Percentiles rank a stretch among this genome's conserved stretches.
Conservation (phyloP, 1,140 invertebrate species). For the Trichoplusia ni region DNA sequence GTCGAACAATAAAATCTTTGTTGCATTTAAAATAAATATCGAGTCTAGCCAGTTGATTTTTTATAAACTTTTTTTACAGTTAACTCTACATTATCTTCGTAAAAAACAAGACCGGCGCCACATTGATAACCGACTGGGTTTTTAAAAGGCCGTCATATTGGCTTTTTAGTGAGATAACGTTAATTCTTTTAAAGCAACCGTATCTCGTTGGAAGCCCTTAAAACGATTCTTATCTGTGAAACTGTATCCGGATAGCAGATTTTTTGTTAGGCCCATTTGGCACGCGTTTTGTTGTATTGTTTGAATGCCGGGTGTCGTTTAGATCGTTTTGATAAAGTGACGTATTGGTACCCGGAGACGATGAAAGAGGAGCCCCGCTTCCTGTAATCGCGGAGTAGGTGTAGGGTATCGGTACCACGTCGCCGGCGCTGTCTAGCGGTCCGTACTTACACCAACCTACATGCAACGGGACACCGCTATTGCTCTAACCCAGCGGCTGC, state of each 20-base stretch:
- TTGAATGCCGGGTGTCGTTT: constrained; percentile 23
- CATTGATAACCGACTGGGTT: constrained; percentile 48
- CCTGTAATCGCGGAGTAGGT: constrained; percentile 36
- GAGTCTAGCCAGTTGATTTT: constrained; percentile 3
- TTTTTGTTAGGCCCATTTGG: constrained; percentile 54
- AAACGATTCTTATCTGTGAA: constrained; percentile 53
- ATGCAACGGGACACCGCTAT: constrained; percentile 46
- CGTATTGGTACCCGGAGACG: constrained; percentile 19
- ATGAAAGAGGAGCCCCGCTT: constrained; percentile 47
- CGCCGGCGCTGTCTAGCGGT: constrained; percentile 34
- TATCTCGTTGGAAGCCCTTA: constrained; percentile 58
- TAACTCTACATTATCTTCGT: constrained; percentile 42
- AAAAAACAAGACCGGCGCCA: constrained; percentile 67
- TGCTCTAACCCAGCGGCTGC: constrained; percentile 42
- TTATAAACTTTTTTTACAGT: constrained; percentile 33
- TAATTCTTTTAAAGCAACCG: constrained; percentile 50
- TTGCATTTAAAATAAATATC: constrained; percentile 13
- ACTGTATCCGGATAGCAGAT: constrained; percentile 45
- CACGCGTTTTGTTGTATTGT: constrained; percentile 54
- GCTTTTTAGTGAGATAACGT: constrained; percentile 63
- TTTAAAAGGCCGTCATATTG: constrained; percentile 57
- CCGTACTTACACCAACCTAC: constrained; percentile 11
- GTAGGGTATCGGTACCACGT: constrained; percentile 38
- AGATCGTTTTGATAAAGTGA: constrained; percentile 10
- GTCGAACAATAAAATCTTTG: constrained; percentile 6